These are phyloP conservation scores for Tribolium freemani DNA, from an alignment of 2,888 invertebrate species.

Conservation along the genomic window DNA sequence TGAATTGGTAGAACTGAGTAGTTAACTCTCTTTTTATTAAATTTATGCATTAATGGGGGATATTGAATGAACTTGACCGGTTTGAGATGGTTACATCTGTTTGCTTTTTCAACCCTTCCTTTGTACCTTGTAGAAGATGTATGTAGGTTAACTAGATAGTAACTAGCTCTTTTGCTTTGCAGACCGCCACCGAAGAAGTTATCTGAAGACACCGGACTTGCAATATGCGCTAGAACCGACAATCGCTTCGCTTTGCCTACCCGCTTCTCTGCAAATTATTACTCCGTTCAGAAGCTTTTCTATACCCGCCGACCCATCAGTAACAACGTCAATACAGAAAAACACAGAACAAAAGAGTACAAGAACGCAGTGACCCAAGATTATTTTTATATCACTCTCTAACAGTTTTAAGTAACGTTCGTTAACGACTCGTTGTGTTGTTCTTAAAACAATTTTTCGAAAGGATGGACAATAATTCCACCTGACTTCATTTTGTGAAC, in stretches of 20 bases:
- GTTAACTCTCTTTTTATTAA: not conserved
- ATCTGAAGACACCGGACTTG: slow-evolving; percentile 63
- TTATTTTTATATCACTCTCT: slow-evolving; percentile 55
- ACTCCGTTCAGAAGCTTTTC: slow-evolving; percentile 37
- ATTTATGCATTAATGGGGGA: slow-evolving; percentile 12
- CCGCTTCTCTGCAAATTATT: slow-evolving; percentile 62
- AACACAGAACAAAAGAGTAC: slow-evolving; percentile 41
- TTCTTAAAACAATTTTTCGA: slow-evolving; percentile 47
- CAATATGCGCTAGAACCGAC: slow-evolving; percentile 67
- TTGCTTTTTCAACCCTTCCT: slow-evolving; percentile 20
- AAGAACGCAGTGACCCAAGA: slow-evolving; percentile 51
- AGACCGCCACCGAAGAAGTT: slow-evolving; percentile 59
- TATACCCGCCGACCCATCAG: slow-evolving; percentile 29
- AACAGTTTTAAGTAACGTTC: slow-evolving; percentile 28
- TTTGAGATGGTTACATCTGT: slow-evolving; percentile 28
- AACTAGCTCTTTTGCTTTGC: slow-evolving; percentile 59
- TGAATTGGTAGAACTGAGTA: too few species aligned
- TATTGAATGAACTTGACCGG: slow-evolving; percentile 35
- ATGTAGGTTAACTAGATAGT: slow-evolving; percentile 13
- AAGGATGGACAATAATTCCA: slow-evolving; percentile 65
- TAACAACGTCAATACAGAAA: slow-evolving; percentile 43
- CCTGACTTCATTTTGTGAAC: slow-evolving; percentile 54
- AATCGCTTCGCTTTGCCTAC: slow-evolving; percentile 68
- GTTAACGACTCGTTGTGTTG: slow-evolving; percentile 33
- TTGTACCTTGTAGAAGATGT: not conserved